Base-by-base conservation (phyloP, 1,140 invertebrate species). In the Wasmannia auropunctata region DNA sequence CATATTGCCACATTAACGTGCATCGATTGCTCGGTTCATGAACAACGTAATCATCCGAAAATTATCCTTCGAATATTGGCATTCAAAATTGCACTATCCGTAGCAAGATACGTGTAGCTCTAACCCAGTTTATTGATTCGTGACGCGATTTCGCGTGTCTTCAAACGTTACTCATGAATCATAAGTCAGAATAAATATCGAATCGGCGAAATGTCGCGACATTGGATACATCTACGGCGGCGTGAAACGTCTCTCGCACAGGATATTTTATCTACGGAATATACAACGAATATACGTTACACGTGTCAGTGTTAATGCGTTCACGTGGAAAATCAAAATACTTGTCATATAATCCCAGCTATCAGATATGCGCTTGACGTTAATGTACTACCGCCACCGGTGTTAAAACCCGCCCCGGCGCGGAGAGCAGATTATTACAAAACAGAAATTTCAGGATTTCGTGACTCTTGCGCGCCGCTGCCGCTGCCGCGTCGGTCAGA, bases 71-170 rank as follows among this genome's bases (percentile, higher is more conserved):
- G 1, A 51, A 46, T 40, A 80, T 67, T 11, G 10, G 22, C 31
- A 22, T 54, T 22, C 16, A 69, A 69, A n/a, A 80, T 80, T 40
- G 5, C 6, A 8, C n/a, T 34, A 63, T 79, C 43, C 31, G 16
- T 25, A 6, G 31, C 76, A 51, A 80, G 46, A 51, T 3, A 16
- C 22, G 46, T 10, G 46, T n/a, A 54, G 49, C 43, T 31, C 7
- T 80, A 80, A 69, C 49, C 62, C 77, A 28, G 49, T 69, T 80
- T 69, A 80, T 69, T 8, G 76, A 80, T 54, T 69, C 63, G 22
- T 40, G 34, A 80, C 63, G n/a, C n/a, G 77, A 80, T 51, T 67
- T 5, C 63, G 16, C 22, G n/a, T 25, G 67, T 80, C 62, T 25
- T 54, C 7, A 19, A 67, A 67, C 22, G 34, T 67, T 37, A 67